These are phyloP conservation scores for Chironomus striatipennis DNA, from an alignment of 1,140 invertebrate genomes.

Conservation along the genomic window DNA sequence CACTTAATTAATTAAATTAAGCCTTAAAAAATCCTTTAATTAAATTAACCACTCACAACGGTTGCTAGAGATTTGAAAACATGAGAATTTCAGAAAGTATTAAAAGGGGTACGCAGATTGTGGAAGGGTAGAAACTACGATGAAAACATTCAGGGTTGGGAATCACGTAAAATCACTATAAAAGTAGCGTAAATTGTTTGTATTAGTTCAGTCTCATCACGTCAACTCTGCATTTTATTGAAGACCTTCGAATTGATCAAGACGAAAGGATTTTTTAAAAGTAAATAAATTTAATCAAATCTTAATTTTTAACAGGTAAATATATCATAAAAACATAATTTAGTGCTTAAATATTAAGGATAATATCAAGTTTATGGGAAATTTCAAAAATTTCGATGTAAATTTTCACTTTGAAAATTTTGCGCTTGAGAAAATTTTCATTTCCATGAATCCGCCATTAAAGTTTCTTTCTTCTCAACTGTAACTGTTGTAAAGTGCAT, in stretches of 20 bases:
- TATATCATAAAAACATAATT: neutral
- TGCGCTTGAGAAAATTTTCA: constrained; percentile 2
- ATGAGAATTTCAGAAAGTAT: too few relatives aligned
- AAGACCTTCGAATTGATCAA: neutral
- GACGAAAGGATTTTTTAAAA: neutral
- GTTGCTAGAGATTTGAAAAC: too few relatives aligned
- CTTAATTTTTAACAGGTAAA: neutral
- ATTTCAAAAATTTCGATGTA: neutral
- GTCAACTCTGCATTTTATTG: neutral
- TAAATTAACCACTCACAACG: too few relatives aligned
- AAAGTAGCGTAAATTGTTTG: too few relatives aligned
- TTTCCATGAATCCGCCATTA: neutral
- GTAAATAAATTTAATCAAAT: neutral
- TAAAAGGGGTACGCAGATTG: too few relatives aligned
- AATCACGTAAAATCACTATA: too few relatives aligned
- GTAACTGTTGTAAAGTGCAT: neutral
- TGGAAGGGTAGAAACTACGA: too few relatives aligned
- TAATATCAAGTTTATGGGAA: neutral
- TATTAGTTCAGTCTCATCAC: too few relatives aligned
- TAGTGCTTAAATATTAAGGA: neutral
- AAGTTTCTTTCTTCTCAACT: neutral
- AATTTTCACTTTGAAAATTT: neutral
- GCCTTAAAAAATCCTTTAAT: too few relatives aligned
- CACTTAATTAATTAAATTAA: too few relatives aligned
- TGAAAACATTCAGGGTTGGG: too few relatives aligned